Evolutionary conservation across 2,113 vertebrate species (phyloP).

Genomic region (Candoia aspera): DNA sequence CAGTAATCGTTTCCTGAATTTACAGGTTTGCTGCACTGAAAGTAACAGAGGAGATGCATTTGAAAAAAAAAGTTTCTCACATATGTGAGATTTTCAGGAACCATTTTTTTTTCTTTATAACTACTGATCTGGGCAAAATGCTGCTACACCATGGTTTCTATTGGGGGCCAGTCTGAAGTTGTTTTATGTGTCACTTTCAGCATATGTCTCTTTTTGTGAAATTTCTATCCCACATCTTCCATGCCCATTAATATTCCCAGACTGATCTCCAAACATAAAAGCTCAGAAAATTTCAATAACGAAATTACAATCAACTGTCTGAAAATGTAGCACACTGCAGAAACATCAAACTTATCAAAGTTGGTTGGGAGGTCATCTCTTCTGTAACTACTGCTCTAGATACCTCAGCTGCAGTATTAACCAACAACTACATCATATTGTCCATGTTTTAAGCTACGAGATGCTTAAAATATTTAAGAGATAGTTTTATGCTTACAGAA

Average conservation of each 20-base stretch:
- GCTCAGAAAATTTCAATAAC: not conserved
- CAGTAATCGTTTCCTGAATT: not conserved
- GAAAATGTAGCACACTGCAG: not conserved
- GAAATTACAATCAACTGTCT: not conserved
- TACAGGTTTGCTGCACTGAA: not conserved
- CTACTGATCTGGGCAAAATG: not conserved
- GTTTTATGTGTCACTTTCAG: not conserved
- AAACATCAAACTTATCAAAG: not conserved
- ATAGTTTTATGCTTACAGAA: not conserved
- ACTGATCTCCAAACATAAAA: not conserved
- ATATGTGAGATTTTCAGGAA: not conserved
- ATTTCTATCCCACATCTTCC: not conserved
- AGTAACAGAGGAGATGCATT: not conserved
- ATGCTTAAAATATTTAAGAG: not conserved
- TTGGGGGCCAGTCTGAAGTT: not conserved
- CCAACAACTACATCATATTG: not conserved
- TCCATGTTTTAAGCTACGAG: not conserved
- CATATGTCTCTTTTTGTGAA: not conserved
- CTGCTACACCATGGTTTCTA: not conserved
- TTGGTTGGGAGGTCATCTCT: not conserved
- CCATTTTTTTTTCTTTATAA: not conserved
- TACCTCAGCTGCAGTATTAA: not conserved
- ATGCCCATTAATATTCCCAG: not conserved
- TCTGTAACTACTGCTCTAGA: not conserved
- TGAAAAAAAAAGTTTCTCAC: not conserved